A percentile compares a stretch with the other conserved stretches of the same genome.
Conservation (phyloP, 1,140 invertebrate species). For the Nasonia giraulti region DNA sequence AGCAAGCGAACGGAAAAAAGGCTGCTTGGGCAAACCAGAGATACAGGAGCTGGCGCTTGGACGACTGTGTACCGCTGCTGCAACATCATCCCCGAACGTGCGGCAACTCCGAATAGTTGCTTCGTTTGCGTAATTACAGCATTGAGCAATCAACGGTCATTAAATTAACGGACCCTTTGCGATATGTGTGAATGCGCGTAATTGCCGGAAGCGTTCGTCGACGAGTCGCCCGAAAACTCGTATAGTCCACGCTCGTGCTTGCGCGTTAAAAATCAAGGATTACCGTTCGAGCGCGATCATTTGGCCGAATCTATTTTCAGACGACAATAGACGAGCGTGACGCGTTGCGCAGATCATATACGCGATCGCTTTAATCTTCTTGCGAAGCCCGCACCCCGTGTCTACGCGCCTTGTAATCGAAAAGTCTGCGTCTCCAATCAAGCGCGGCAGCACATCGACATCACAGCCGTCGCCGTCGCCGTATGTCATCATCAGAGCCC, state of each 20-base stretch:
- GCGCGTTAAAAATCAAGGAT: no score
- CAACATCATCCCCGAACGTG: not conserved
- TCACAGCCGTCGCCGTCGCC: not conserved
- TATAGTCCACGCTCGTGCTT: no score
- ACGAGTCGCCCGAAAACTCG: not conserved
- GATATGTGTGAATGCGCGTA: not conserved
- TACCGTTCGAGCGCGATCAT: no score
- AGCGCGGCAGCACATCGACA: not conserved
- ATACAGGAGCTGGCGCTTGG: no score
- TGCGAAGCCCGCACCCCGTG: not conserved
- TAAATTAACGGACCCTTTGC: not conserved
- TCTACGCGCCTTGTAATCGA: slow-evolving; percentile 1
- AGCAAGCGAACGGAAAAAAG: not conserved
- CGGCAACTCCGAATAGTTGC: not conserved
- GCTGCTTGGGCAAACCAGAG: not conserved
- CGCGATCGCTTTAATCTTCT: not conserved
- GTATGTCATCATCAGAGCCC: not conserved
- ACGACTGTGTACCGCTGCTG: not conserved
- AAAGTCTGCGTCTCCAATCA: slow-evolving; percentile 25
- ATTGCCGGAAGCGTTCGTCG: not conserved
- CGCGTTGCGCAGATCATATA: no score
- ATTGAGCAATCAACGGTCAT: slow-evolving; percentile 8
- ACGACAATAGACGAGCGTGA: no score
- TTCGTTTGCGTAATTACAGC: not conserved
- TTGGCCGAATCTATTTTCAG: no score